Conservation (phyloP, 2,888 invertebrate species). For the Lycia hirtaria region DNA sequence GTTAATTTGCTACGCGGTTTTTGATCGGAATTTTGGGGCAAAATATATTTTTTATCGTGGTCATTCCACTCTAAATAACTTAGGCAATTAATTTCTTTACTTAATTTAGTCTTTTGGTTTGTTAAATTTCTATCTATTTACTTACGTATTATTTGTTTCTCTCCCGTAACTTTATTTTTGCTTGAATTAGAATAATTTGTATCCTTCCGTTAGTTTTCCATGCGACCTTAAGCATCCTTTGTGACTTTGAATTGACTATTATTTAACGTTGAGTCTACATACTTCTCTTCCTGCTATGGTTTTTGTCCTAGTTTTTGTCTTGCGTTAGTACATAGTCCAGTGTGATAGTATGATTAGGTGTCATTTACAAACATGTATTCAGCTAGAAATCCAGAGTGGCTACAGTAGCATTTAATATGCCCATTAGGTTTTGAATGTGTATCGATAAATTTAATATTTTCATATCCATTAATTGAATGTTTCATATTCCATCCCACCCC, state of each 20-base stretch:
- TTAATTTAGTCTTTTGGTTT: neutral
- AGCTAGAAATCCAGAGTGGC: slow-evolving; percentile 16
- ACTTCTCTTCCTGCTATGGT: neutral
- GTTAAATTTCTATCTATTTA: no score
- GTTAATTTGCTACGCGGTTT: neutral
- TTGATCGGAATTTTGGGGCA: neutral
- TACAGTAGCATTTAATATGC: slow-evolving; percentile 9
- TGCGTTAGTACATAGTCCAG: neutral
- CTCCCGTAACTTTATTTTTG: neutral
- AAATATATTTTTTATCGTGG: neutral
- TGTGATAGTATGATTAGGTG: slow-evolving; percentile 6
- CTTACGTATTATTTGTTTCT: neutral
- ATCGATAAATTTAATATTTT: slow-evolving; percentile 43
- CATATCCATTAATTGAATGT: slow-evolving; percentile 82
- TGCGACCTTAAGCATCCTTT: neutral
- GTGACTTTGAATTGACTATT: slow-evolving; percentile 1
- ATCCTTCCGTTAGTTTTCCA: neutral
- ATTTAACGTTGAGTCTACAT: neutral
- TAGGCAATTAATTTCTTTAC: neutral
- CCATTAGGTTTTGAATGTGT: slow-evolving; percentile 25
- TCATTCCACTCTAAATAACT: neutral
- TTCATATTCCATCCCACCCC: slow-evolving; percentile 84
- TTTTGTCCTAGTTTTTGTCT: neutral
- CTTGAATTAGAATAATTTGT: neutral
- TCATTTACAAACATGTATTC: slow-evolving; percentile 3